Conservation (phyloP, 1,140 invertebrate species). For the Conus betulinus region DNA sequence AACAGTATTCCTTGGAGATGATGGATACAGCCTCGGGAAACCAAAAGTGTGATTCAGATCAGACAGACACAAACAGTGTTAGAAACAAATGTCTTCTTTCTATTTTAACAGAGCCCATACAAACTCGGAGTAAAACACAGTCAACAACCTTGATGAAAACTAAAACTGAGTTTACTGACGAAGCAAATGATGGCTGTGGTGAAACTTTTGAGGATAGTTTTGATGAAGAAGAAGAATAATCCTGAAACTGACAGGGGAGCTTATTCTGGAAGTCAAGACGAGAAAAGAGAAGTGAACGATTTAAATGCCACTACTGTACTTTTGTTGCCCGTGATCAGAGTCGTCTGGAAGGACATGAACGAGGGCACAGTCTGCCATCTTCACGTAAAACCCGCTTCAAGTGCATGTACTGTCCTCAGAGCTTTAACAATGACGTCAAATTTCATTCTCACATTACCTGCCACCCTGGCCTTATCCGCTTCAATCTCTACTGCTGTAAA, state of each 20-base stretch:
- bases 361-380: slow-evolving; percentile 43
- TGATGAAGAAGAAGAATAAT: background rate
- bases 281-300: slow-evolving; percentile 40
- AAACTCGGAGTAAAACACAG: background rate
- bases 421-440: slow-evolving; percentile 50
- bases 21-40: background rate
- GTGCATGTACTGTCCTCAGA: slow-evolving; percentile 55
- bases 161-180: slow-evolving; percentile 6
- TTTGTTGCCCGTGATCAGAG: slow-evolving; percentile 48
- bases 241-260: background rate
- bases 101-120: slow-evolving; percentile 28
- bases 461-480: slow-evolving; percentile 51
- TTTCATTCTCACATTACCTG: slow-evolving; percentile 50
- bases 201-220: too few species aligned
- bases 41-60: too few species aligned
- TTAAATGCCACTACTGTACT: slow-evolving; percentile 49
- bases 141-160: background rate
- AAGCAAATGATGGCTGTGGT: background rate
- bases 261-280: background rate
- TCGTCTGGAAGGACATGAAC: slow-evolving; percentile 45
- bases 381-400: slow-evolving; percentile 48
- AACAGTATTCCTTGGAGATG: background rate
- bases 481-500: slow-evolving; percentile 47
- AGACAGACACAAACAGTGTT: background rate
- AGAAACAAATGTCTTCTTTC: slow-evolving; percentile 16